Base-by-base conservation (phyloP, 1,140 invertebrate genomes). In the Heliconius melpomene region DNA sequence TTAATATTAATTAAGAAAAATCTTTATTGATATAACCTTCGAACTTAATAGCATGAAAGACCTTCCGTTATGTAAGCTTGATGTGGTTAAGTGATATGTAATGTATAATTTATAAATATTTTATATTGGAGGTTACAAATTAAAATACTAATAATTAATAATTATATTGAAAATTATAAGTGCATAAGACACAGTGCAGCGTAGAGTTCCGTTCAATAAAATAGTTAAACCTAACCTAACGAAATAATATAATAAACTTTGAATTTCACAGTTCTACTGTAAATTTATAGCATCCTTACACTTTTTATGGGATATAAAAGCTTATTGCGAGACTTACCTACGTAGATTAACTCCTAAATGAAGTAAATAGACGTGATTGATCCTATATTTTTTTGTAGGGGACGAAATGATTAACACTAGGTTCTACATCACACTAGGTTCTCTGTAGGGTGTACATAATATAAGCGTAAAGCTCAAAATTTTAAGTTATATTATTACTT, bases 31-130 rank as follows among this genome's bases (percentile, higher is more conserved):
- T 29, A 66, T 29, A 66, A 66, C 60, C 60, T 40, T 40, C 13
- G 71, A 70, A n/a, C 18, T 79, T 75, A 40, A 72, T 38, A 36
- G 36, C 16, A 1, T 72, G 20, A 72, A 72, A n/a, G 20, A 72
- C 29, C 36, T 38, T 36, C 26, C 29, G 71, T 72, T 72, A 7
- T 9, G n/a, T 32, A 36, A 71, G 13, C 26, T 71, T 71, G 13
- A 32, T 50, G 46, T 26, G 5, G 8, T n/a, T 52, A 8, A 74
- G 18, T 74, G 26, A 29, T 54, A 26, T 18, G 7, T 29, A 8
- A 54, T 52, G 26, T 74, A 52, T 54, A 72, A 38, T 72, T 40
- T n/a, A 38, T 72, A 38, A 36, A 20, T 7, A 16, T 72, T 36
- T 36, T 72, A 36, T 18, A 38, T 20, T 72, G 1, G 16, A 72